Percentiles rank a stretch among this genome's conserved stretches.
Evolutionary conservation across 2,888 invertebrate species (phyloP).

Genomic region (Sphecodes monilicornis): DNA sequence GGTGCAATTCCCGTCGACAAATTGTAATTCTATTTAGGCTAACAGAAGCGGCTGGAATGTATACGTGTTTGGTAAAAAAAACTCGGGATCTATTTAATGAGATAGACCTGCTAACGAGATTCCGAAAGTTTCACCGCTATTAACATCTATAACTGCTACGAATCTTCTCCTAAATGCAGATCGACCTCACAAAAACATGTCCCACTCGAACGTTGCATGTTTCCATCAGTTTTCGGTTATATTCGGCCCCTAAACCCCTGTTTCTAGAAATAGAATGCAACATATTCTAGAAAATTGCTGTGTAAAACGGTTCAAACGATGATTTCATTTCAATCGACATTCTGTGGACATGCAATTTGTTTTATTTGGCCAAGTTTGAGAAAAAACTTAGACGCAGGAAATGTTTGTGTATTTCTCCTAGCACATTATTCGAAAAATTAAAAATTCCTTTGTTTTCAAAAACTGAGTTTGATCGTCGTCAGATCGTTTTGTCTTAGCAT

Average conservation of each 20-base stretch:
- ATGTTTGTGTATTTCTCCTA: no score
- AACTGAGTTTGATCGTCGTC: background rate
- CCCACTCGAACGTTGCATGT: background rate
- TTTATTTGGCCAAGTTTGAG: background rate
- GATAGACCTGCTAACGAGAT: slow-evolving; percentile 41
- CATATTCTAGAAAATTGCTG: background rate
- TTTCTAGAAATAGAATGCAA: background rate
- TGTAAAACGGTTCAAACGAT: background rate
- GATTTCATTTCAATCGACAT: background rate
- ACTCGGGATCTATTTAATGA: slow-evolving; percentile 5
- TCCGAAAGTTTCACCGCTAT: background rate
- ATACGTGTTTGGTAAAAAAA: background rate
- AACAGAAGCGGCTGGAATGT: background rate
- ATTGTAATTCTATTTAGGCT: slow-evolving; percentile 48
- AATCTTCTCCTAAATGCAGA: background rate
- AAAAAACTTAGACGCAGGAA: background rate
- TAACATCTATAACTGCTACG: background rate
- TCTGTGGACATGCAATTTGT: background rate
- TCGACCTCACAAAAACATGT: background rate
- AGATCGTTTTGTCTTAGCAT: background rate
- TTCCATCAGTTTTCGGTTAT: background rate
- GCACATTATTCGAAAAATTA: background rate
- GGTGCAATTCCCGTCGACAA: slow-evolving; percentile 22
- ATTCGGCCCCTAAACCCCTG: background rate
- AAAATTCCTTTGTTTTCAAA: background rate